Base-by-base conservation (phyloP, 2,888 invertebrate species). In the Ormyrus pomaceus region DNA sequence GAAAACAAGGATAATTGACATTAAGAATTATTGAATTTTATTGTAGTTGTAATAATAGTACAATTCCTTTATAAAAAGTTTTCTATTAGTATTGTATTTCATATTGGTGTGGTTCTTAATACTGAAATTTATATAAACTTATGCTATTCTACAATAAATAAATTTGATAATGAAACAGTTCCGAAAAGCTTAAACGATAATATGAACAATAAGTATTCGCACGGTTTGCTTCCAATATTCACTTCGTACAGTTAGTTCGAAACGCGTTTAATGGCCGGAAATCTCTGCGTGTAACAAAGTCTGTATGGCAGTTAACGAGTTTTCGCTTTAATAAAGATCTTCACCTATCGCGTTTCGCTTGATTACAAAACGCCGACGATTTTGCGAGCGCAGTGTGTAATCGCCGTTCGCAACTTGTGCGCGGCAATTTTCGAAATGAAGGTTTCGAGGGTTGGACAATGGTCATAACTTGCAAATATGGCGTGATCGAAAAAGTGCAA, bases 331-430 rank as follows among this genome's bases (percentile, higher is more conserved):
- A 66, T 34, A 66, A 66, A n/a, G 50, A 48, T 64, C 13, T n/a
- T 50, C 48, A 9, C 7, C 45, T 62, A 62, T 62, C 62, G 51
- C 46, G 6, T 62, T 62, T 11, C 62, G 46, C 62, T 46, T 62
- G 62, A 62, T 62, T 62, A 11, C 62, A 46, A 58, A 34, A 4
- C 46, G 51, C 66, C 34, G 66, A 66, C 66, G 66, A 66, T 66
- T 64, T 64, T 66, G 34, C 50, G 5, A 34, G 34, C 34, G 34
- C 0, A 34, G 34, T 34, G 34, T 34, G 34, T 34, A 34, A 34
- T 34, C 34, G 34, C 34, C 4, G 34, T 34, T 34, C 34, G 34
- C 34, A 55, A n/a, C n/a, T 5, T 2, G 13, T n/a, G 11, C 6
- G 5, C 11, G 11, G 6, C n/a, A 55, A 55, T n/a, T n/a, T 11